phyloP scores from a whole-genome alignment of 2,888 invertebrate species.

The Tanypteryx hageni region DNA sequence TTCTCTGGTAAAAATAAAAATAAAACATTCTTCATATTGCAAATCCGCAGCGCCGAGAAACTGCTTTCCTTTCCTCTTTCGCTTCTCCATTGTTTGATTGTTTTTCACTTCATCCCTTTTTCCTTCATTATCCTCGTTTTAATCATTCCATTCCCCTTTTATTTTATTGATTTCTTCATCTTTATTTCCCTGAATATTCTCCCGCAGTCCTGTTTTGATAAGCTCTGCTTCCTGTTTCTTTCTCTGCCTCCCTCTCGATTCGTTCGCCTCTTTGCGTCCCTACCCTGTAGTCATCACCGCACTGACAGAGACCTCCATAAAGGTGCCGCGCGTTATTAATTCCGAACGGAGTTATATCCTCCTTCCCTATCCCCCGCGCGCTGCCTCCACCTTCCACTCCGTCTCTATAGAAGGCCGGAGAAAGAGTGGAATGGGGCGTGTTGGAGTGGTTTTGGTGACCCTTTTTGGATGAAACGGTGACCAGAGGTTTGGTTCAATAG shows the following conservation, averaged over 20 bases:
- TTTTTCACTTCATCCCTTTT: not conserved
- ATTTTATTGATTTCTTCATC: not conserved
- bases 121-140: not conserved
- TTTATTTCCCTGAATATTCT: not conserved
- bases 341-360: not conserved
- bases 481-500: not conserved
- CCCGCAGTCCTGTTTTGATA: not conserved
- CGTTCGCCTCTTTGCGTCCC: not conserved
- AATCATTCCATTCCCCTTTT: not conserved
- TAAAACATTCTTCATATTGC: not conserved
- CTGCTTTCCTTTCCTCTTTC: not conserved
- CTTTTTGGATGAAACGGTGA: not conserved
- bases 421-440: too few relatives aligned
- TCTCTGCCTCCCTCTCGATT: not conserved
- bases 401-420: not conserved
- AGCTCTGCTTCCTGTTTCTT: not conserved
- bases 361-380: not conserved
- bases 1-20: not conserved
- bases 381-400: not conserved
- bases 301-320: not conserved
- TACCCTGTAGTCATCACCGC: not conserved
- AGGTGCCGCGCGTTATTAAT: not conserved
- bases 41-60: not conserved
- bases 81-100: not conserved
- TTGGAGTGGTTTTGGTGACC: too few relatives aligned